Evolutionary conservation across 2,888 invertebrate species (phyloP), one percentile per base, ranked within the genome.

Genomic region (Drosophila picticornis): DNA sequence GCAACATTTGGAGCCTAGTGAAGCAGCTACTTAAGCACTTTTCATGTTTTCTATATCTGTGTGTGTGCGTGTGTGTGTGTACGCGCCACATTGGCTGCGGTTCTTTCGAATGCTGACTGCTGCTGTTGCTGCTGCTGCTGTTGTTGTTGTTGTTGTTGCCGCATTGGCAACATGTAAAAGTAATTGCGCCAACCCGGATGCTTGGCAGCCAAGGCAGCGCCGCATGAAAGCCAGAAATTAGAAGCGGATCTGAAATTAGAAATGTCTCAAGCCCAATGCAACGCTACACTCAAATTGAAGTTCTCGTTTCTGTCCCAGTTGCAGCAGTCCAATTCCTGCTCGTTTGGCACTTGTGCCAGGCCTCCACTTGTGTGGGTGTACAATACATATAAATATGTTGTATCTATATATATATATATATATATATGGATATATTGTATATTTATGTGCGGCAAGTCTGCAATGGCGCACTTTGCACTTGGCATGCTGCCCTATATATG

Each of bases 171-270:
- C 83, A 89, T 87, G 88, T 89, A 82, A 87, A 89, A 86, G 89
- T 84, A 89, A 89, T 85, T 89, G 87, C 89, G 25, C 22, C 84
- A 86, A 89, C 89, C 84, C 87, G 83, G 90, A 89, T 87, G 87
- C 87, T 77, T 79, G 71, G 72, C 81, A 67, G 82, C 65, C 68
- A 57, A 50, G 46, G 69, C 40, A 48, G 61, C 59, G 29, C 80
- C 89, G 80, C 87, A 84, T 89, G 88, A 84, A 88, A 88, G 88
- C 82, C 83, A 83, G 90, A 89, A 89, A 89, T 88, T 89, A 87
- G 90, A 88, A 88, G 84, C 83, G 90, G 84, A 87, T 89, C 85
- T 84, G 81, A 83, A 84, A 88, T 90, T 84, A 84, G 90, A 89
- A 90, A 89, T 86, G 90, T 87, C 84, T 88, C 76, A 81, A 83